Base-by-base conservation (phyloP, 2,888 invertebrate genomes). In the Tortrix viridana region DNA sequence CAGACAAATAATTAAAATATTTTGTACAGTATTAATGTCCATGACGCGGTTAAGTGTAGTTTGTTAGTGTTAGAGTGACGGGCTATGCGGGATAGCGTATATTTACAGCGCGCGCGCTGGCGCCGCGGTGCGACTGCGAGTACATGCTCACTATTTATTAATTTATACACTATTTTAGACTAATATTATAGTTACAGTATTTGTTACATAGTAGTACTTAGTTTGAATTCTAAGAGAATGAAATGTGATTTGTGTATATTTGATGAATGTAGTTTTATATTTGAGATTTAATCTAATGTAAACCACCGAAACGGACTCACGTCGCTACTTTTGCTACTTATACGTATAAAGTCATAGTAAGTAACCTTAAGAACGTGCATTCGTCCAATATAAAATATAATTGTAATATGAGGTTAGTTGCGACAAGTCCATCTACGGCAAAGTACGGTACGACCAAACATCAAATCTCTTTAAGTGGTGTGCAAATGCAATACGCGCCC, bases 21-120 rank as follows among this genome's bases (percentile, higher is more conserved):
- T 76, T 77, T 81, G 76, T 83, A 83, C 84, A 83, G 84, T 84
- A 83, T 82, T 84, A 82, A 66, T 64, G 66, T 65, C 69, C 70
- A 65, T 73, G 68, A 69, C 71, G 58, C 60, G 61, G 48, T 49
- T 52, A 46, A 52, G 19, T 47, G 38, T 57, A 63, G 52, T 19
- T 49, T 20, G 41, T 37, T 37, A 38, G 44, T 46, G 7, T 46
- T 18, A 26, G 19, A 46, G 19, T 19, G 44, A 7, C 16, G 44
- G n/a, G 18, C 19, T 46, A 23, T 18, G 26, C 16, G 48, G 9
- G 47, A n/a, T 50, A 7, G 20, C 23, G 6, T 16, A 44, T 37
- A 60, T 64, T 54, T 60, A 62, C 57, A 55, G 26, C 46, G 53
- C 57, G 55, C 55, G 48, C 38, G 57, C 57, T 26, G 48, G 65